phyloP scores from a whole-genome alignment of 2,113 vertebrate genomes.

The Brienomyrus longianalis region DNA sequence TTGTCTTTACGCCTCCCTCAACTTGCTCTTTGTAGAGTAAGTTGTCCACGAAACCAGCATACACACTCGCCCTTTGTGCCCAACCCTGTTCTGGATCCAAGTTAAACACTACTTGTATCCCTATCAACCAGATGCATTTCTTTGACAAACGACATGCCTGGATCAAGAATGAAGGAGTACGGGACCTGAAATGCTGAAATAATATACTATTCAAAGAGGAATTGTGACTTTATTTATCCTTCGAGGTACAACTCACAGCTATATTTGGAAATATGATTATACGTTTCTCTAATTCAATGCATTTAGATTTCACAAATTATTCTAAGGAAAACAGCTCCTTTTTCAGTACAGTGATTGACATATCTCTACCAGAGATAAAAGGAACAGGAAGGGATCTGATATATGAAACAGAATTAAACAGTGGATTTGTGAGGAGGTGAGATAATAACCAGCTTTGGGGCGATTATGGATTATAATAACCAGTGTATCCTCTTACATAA shows the following conservation, averaged over 20 bases:
- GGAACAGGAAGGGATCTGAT: background rate
- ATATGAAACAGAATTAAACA: background rate
- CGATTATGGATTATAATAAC: background rate
- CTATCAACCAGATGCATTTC: background rate
- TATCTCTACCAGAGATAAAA: background rate
- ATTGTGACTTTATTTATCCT: background rate
- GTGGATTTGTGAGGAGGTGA: background rate
- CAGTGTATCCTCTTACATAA: background rate
- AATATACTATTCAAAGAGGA: background rate
- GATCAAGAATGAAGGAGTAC: background rate
- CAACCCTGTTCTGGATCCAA: too few species aligned
- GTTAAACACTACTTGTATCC: background rate
- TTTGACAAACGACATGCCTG: background rate
- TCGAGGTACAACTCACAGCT: background rate
- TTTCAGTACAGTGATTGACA: background rate
- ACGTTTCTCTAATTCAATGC: background rate
- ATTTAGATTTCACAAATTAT: constrained; percentile 7
- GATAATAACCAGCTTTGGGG: constrained; percentile 8
- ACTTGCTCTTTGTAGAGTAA: too few species aligned
- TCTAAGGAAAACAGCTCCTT: background rate
- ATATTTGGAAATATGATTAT: background rate
- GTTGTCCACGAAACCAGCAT: too few species aligned
- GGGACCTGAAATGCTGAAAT: background rate
- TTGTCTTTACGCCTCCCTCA: too few species aligned
- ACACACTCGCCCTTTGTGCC: too few species aligned